These are phyloP conservation scores for Synergus gifuensis DNA, from an alignment of 2,888 invertebrate genomes.

Conservation along the genomic window DNA sequence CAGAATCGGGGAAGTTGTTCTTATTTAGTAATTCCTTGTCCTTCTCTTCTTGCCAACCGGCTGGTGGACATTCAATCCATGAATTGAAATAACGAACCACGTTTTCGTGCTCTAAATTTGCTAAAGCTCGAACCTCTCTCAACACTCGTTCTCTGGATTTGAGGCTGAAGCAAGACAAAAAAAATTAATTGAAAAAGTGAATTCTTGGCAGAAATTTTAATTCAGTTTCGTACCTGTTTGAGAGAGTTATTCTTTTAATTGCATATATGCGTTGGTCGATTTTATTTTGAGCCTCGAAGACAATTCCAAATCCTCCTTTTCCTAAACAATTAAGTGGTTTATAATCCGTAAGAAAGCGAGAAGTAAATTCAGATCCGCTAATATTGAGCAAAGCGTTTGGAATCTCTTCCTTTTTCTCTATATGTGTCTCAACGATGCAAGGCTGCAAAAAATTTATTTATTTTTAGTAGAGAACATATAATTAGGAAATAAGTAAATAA, in stretches of 20 bases:
- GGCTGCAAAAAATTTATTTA: slow-evolving; percentile 61
- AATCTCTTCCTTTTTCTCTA: slow-evolving; percentile 71
- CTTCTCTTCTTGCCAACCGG: slow-evolving; percentile 90
- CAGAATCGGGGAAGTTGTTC: slow-evolving; percentile 62
- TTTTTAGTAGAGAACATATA: slow-evolving; percentile 9
- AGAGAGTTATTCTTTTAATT: slow-evolving; percentile 94
- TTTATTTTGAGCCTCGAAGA: slow-evolving; percentile 96
- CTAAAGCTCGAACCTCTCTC: slow-evolving; percentile 96
- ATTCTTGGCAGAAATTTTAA: background rate
- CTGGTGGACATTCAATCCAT: slow-evolving; percentile 96
- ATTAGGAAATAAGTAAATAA: slow-evolving; percentile 13
- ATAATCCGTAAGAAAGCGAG: slow-evolving; percentile 91
- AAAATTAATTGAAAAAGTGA: background rate
- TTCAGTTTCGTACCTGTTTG: slow-evolving; percentile 81
- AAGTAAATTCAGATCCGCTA: slow-evolving; percentile 66
- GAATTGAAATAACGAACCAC: slow-evolving; percentile 98
- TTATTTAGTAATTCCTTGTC: slow-evolving; percentile 83
- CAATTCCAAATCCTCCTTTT: slow-evolving; percentile 96
- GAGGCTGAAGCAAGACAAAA: slow-evolving; percentile 79
- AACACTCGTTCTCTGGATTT: slow-evolving; percentile 92
- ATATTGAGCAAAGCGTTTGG: slow-evolving; percentile 66
- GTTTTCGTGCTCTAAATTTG: slow-evolving; percentile 95
- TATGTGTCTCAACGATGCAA: slow-evolving; percentile 69
- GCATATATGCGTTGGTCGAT: slow-evolving; percentile 97
- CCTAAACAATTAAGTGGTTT: slow-evolving; percentile 89